A percentile compares a stretch with the other conserved stretches of the same genome.
Conservation (phyloP, 1,140 invertebrate genomes). For the Solenopsis invicta region DNA sequence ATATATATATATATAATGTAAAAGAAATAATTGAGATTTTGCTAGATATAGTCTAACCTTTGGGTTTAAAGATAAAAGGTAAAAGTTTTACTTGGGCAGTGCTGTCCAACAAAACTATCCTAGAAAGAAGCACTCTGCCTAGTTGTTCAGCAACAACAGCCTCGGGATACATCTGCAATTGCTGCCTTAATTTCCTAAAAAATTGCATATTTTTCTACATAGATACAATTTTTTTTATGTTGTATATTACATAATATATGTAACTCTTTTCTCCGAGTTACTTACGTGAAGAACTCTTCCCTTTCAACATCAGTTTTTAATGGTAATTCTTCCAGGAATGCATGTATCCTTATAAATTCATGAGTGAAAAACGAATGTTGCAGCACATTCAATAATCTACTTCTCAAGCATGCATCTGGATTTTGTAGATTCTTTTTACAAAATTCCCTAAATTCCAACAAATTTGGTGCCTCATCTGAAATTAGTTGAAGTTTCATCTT, state of each 20-base stretch:
- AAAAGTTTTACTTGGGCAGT: slow-evolving; percentile 92
- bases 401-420: slow-evolving; percentile 87
- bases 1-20: too few species aligned
- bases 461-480: slow-evolving; percentile 90
- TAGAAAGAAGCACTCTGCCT: slow-evolving; percentile 91
- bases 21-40: background rate
- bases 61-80: slow-evolving; percentile 92
- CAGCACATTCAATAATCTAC: slow-evolving; percentile 89
- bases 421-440: slow-evolving; percentile 90
- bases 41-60: slow-evolving; percentile 79
- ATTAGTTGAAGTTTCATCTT: slow-evolving; percentile 31
- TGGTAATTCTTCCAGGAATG: slow-evolving; percentile 93
- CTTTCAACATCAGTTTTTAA: slow-evolving; percentile 92
- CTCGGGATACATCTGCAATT: slow-evolving; percentile 91
- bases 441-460: slow-evolving; percentile 90
- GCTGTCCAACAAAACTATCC: slow-evolving; percentile 93
- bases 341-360: slow-evolving; percentile 93
- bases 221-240: background rate
- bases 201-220: slow-evolving; percentile 38
- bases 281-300: slow-evolving; percentile 91
- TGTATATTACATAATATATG: background rate
- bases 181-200: slow-evolving; percentile 88
- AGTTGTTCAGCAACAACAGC: slow-evolving; percentile 93
- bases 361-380: slow-evolving; percentile 93
- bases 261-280: slow-evolving; percentile 34